Evolutionary conservation across 2,113 vertebrate species (phyloP), one percentile per base, ranked within the genome.

Genomic region (Microcebus jonahi): DNA sequence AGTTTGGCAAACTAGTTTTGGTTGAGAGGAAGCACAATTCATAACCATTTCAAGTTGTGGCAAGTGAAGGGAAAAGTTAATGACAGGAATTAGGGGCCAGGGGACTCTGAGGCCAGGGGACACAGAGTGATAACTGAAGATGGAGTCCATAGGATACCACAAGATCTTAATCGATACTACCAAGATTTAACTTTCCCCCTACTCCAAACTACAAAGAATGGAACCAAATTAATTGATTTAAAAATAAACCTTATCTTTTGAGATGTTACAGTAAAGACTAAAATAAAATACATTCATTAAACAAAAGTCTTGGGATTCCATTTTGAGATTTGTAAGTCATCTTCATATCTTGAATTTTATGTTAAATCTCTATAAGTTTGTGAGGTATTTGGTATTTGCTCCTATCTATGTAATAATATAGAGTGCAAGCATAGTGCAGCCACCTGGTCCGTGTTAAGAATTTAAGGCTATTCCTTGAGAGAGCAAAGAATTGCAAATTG

Each of bases 231-330:
- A 80, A 13, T 3, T 42, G 53, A 82, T 63, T 77, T 59, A 82
- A 76, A 93, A 91, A 53, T 61, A 42, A 86, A 79, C 1, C 4
- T 55, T n/a, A 25, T n/a, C 6, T 50, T 88, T 70, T 76, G 55
- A 65, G 6, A 61, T 73, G 93, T 89, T 86, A 55, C 0, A 83
- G 8, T 13, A 70, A 63, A 57, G 29, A 76, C 3, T 73, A 82
- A 94, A 88, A 63, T 79, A 79, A 95, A 92, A 84, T 34, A 31
- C 3, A 80, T 20, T 87, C 90, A 18, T 67, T 55, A 55, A 92
- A 71, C 27, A 57, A 68, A 81, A 1, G 9, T 55, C 2, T 70
- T 88, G 48, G 29, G 15, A 67, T 96, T 80, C 45, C 80, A 82
- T 50, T 73, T 82, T 77, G 55, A 79, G 18, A 34, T 23, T 42